Conservation (phyloP, 2,888 invertebrate species). For the Pseudanteris insignis region DNA sequence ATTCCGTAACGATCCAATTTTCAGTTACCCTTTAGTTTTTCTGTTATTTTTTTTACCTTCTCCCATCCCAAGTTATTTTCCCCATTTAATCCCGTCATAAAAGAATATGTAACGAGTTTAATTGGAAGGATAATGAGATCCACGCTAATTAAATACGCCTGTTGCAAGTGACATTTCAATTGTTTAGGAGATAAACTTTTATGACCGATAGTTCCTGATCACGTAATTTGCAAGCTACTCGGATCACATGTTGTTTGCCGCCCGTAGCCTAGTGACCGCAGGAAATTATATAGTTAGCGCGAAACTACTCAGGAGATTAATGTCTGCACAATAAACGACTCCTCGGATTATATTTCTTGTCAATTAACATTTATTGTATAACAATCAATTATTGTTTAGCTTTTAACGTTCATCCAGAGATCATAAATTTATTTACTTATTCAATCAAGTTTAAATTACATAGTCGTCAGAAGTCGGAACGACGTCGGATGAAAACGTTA, state of each 20-base stretch:
- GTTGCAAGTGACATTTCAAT: slow-evolving; percentile 37
- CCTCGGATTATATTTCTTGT: slow-evolving; percentile 19
- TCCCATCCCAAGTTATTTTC: slow-evolving; percentile 15
- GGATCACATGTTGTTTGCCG: slow-evolving; percentile 32
- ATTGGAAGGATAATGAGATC: slow-evolving; percentile 27
- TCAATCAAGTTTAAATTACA: too few relatives aligned
- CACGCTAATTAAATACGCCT: slow-evolving; percentile 33
- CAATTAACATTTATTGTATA: slow-evolving; percentile 9
- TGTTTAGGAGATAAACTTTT: slow-evolving; percentile 33
- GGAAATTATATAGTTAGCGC: slow-evolving; percentile 28
- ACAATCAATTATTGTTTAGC: too few relatives aligned
- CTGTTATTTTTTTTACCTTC: slow-evolving; percentile 2
- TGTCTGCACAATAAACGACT: slow-evolving; percentile 25
- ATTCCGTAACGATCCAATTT: slow-evolving; percentile 6
- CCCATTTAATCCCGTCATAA: slow-evolving; percentile 16
- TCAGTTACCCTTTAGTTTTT: too few relatives aligned
- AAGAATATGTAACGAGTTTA: slow-evolving; percentile 29
- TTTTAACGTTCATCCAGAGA: too few relatives aligned
- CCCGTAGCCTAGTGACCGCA: slow-evolving; percentile 27
- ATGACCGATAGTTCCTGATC: slow-evolving; percentile 28
- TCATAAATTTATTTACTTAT: too few relatives aligned
- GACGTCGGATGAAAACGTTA: too few relatives aligned
- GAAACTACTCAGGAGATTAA: slow-evolving; percentile 24
- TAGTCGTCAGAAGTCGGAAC: too few relatives aligned
- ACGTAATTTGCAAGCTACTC: slow-evolving; percentile 32